phyloP scores from a whole-genome alignment of 1,140 invertebrate species.

The Listronotus oregonensis region DNA sequence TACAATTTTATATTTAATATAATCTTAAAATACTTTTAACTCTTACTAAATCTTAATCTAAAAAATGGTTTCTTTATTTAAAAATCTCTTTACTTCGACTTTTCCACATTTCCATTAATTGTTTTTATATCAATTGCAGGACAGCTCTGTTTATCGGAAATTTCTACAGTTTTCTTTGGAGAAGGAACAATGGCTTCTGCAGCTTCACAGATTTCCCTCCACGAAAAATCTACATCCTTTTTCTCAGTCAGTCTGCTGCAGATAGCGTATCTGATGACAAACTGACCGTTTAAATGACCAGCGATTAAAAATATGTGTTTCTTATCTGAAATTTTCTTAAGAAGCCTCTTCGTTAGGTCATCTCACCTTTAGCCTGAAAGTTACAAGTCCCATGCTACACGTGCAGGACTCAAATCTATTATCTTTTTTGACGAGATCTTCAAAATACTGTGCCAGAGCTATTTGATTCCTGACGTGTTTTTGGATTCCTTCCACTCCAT shows the following conservation, averaged over 20 bases:
- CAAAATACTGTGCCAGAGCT: conserved; percentile 77
- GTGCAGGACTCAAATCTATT: conserved; percentile 71
- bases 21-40: too few species aligned
- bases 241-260: conserved; percentile 73
- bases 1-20: too few species aligned
- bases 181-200: conserved; percentile 55
- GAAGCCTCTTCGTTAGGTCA: conserved; percentile 71
- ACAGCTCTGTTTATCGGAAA: conserved; percentile 21
- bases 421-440: conserved; percentile 70
- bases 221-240: conserved; percentile 79
- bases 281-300: conserved; percentile 68
- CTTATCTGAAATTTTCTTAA: conserved; percentile 75
- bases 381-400: conserved; percentile 78
- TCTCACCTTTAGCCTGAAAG: conserved; percentile 87
- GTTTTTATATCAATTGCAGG: conserved; percentile 28
- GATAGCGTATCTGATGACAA: conserved; percentile 83
- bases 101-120: conserved; percentile 50
- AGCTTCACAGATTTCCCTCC: conserved; percentile 75
- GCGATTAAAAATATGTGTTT: conserved; percentile 86
- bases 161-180: conserved; percentile 8
- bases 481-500: conserved; percentile 82
- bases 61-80: not conserved
- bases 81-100: conserved; percentile 55
- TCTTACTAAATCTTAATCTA: too few species aligned
- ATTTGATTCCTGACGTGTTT: conserved; percentile 80